Conservation (phyloP, 2,888 invertebrate species). For the Papilio demoleus region DNA sequence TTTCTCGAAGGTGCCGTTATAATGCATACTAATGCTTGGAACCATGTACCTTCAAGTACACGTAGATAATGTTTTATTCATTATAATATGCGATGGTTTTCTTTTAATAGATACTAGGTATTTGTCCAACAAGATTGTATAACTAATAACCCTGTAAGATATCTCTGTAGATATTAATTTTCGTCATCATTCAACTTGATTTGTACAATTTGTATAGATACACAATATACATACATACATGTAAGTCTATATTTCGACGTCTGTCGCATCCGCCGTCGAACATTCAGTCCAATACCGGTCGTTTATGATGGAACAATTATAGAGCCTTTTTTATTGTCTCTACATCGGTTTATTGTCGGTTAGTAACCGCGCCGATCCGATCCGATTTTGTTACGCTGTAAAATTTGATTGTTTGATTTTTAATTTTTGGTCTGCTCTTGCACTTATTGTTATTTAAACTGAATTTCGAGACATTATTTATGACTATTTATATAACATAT, state of each 20-base stretch:
- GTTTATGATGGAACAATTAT: constrained; percentile 63
- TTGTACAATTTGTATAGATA: background rate
- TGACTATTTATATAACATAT: constrained; percentile 83
- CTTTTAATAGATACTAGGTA: too few relatives aligned
- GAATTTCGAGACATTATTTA: constrained; percentile 81
- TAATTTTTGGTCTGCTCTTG: constrained; percentile 78
- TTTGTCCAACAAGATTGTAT: too few relatives aligned
- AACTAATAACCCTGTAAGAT: background rate
- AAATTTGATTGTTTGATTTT: constrained; percentile 79
- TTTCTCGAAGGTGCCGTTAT: constrained; percentile 20
- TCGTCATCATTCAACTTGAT: too few relatives aligned
- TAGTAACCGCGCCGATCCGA: constrained; percentile 57
- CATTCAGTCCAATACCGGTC: constrained; percentile 50
- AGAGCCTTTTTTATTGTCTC: constrained; percentile 57
- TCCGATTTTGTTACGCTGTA: constrained; percentile 67
- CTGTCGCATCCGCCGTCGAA: constrained; percentile 42
- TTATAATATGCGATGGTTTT: too few relatives aligned
- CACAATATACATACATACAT: background rate
- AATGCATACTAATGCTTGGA: constrained; percentile 4
- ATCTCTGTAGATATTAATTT: background rate
- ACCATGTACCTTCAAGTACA: background rate
- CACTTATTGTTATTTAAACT: constrained; percentile 83
- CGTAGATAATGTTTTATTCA: too few relatives aligned
- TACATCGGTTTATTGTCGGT: constrained; percentile 59
- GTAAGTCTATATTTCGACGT: background rate